Evolutionary conservation across 2,113 vertebrate species (phyloP).

Genomic region (Aplodontia rufa): DNA sequence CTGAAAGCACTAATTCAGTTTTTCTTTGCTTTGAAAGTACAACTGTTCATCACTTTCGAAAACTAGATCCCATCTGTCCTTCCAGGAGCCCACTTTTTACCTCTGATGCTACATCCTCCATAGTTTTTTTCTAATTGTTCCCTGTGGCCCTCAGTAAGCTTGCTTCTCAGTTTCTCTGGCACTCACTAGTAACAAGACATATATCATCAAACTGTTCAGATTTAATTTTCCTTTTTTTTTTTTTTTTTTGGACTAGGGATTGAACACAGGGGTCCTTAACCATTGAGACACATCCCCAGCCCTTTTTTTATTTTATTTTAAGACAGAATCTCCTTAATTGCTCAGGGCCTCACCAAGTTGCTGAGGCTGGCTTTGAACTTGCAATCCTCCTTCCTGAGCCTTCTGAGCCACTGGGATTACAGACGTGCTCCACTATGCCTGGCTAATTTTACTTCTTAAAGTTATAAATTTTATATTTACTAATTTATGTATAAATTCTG

Average conservation of each 20-base stretch:
- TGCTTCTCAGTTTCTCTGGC: background rate
- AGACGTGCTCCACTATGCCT: too few species aligned
- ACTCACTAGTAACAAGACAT: background rate
- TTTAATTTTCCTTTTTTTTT: slow-evolving; percentile 37
- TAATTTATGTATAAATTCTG: slow-evolving; percentile 1
- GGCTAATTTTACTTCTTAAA: slow-evolving; percentile 47
- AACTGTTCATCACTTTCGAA: background rate
- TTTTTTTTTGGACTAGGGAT: too few species aligned
- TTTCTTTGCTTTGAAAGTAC: background rate
- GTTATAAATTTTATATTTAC: slow-evolving; percentile 24
- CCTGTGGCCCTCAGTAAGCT: background rate
- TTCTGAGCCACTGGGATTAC: too few species aligned
- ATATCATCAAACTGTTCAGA: slow-evolving; percentile 2
- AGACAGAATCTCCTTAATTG: too few species aligned
- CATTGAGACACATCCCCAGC: too few species aligned
- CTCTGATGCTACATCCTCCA: background rate
- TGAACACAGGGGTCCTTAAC: too few species aligned
- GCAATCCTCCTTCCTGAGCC: too few species aligned
- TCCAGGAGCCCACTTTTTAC: background rate
- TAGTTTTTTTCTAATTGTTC: background rate
- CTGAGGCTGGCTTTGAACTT: too few species aligned
- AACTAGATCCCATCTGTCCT: background rate
- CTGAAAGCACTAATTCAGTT: background rate
- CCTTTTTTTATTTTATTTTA: too few species aligned
- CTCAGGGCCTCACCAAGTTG: too few species aligned